Evolutionary conservation across 2,888 invertebrate species (phyloP), one percentile per base, ranked within the genome.

Genomic region (Hermaeophaga mercurialis): DNA sequence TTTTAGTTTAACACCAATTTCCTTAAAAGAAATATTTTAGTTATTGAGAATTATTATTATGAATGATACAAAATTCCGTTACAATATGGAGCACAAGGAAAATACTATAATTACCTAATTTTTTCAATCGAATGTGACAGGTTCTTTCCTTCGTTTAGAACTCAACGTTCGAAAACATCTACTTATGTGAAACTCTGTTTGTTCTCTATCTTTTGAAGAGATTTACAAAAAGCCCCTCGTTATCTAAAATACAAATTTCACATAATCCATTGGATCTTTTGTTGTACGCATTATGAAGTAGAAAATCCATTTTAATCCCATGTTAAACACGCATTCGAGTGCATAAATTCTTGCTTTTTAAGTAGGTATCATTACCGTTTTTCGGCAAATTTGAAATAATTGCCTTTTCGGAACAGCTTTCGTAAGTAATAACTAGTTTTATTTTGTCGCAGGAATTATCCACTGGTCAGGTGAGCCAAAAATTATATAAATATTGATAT

Each of bases 261-360:
- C 48, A 44, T 48, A 48, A 26, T 48, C 18, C 33, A 48, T 24
- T 26, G 38, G 18, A 24, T 28, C 39, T 49, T 53, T 43, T 58
- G 49, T 49, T 54, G 46, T 24, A 5, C 12, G 28, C 24, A 49
- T 43, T 54, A 54, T 39, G 12, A 17, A 26, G 46, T 39, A 48
- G 49, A 45, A 47, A 58, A 54, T 54, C 54, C 39, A 39, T 49
- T 44, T 47, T 53, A 57, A 57, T 57, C 54, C 54, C 39, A 31
- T 54, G 33, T 49, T 45, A 22, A 54, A 58, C 45, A 34, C 12
- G 14, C 41, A 58, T 39, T 54, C 58, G 49, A 48, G 54, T 53
- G 54, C 45, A 54, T 54, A 39, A 38, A 31, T 49, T 12, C 9
- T 43, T 18, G 19, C 12, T 26, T 18, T 24, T 43, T 14, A 14